phyloP scores from a whole-genome alignment of 2,888 invertebrate species.

The Fragum whitleyi region DNA sequence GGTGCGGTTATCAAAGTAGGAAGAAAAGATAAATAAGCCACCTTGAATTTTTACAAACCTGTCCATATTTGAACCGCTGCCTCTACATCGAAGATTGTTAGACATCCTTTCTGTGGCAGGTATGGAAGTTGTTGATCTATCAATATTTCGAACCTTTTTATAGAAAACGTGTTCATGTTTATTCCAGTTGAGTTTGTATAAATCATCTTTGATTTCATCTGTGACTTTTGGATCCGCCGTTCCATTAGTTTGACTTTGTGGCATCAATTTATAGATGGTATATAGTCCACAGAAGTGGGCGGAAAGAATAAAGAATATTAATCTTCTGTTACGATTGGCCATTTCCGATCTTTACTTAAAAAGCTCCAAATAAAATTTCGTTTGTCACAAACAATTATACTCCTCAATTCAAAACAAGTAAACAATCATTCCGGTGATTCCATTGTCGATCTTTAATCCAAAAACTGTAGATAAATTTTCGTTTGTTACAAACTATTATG shows the following conservation, averaged over 20 bases:
- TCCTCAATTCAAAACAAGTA: too few relatives aligned
- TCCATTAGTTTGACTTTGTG: background rate
- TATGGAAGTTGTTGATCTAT: too few relatives aligned
- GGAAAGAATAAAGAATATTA: background rate
- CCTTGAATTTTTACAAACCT: conserved; percentile 29
- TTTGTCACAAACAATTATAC: too few relatives aligned
- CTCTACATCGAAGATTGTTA: background rate
- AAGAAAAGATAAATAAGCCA: conserved; percentile 46
- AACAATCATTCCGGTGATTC: too few relatives aligned
- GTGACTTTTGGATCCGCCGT: background rate
- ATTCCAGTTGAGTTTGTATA: conserved; percentile 18
- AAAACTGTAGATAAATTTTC: too few relatives aligned
- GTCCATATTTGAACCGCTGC: background rate
- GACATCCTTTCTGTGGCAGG: background rate
- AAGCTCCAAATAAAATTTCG: background rate
- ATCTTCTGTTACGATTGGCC: background rate
- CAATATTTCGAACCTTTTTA: conserved; percentile 9
- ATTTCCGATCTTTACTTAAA: background rate
- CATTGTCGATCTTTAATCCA: too few relatives aligned
- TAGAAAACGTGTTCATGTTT: background rate
- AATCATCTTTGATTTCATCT: background rate
- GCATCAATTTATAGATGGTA: background rate
- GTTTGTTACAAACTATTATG: too few relatives aligned
- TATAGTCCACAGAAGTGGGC: background rate
- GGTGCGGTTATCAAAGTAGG: conserved; percentile 46